phyloP scores from a whole-genome alignment of 2,113 vertebrate species.

The Callocephalon fimbriatum region DNA sequence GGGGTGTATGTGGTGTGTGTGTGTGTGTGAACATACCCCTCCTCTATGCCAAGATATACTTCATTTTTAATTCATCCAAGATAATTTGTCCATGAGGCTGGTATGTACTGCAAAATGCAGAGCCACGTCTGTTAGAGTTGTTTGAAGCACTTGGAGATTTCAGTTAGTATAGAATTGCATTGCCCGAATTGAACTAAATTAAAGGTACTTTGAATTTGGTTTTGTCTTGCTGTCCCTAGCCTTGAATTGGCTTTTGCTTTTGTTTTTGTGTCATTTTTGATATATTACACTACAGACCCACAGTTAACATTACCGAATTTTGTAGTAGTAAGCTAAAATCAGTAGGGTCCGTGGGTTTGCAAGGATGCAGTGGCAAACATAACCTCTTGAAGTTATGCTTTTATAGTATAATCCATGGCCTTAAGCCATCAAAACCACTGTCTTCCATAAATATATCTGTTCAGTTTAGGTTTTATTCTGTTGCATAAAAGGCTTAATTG shows the following conservation, averaged over 20 bases:
- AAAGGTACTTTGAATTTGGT: background rate
- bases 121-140: background rate
- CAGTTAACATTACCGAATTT: background rate
- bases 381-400: background rate
- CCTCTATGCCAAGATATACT: background rate
- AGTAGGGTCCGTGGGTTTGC: background rate
- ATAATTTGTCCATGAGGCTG: background rate
- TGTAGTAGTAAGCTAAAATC: background rate
- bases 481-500: background rate
- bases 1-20: no score
- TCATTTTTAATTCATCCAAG: background rate
- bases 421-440: background rate
- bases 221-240: background rate
- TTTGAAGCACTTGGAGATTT: background rate
- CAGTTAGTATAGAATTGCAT: background rate
- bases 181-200: background rate
- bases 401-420: background rate
- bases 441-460: background rate
- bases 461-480: conserved; percentile 13
- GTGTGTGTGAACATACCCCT: background rate
- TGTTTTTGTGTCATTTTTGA: background rate
- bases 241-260: background rate
- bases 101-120: rapidly evolving
- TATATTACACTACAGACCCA: background rate
- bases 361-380: background rate